Base-by-base conservation (phyloP, 2,888 invertebrate genomes). In the Drosophila kuntzei region DNA sequence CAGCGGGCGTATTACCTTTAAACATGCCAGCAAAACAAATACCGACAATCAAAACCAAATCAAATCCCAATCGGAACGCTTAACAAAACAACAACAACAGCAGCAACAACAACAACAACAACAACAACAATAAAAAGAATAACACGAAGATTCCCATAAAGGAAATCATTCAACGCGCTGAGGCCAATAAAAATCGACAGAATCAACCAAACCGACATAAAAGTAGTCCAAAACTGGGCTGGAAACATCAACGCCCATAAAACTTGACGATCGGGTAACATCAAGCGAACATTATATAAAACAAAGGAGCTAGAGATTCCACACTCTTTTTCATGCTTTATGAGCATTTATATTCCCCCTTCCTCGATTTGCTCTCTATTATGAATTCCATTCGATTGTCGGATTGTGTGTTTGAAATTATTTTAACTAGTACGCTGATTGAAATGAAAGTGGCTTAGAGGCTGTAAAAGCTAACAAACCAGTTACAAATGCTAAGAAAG, bases 1-100 rank as follows among this genome's bases (percentile, higher is more conserved):
- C 75, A 80, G 79, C 64, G 59, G 62, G 63, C 70, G 73, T 82
- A 86, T 87, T 79, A 79, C 72, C 86, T 83, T 78, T 82, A 85
- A 86, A 81, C 86, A 86, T 89, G 89, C 89, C 66, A 84, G n/a
- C 69, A 73, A 80, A 88, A 89, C 83, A 87, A 90, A 88, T 84
- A 79, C 58, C 71, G 51, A 65, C 86, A 57, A 86, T 79, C 86
- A 85, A 72, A 77, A 72, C 68, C 72, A 70, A 72, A 78, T 73
- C 79, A 75, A 54, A 74, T 71, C 77, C 76, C 72, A 73, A 76
- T 79, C 84, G 82, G 60, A 79, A 70, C 78, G 83, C 77, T 84
- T 85, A 75, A 62, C 58, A 74, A 79, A 79, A 87, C 73, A 71
- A 62, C 57, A 51, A 62, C n/a, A 71, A 62, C 57, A 51, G 60